Conservation (phyloP, 2,113 vertebrate species). For the Scartelaos histophorus region DNA sequence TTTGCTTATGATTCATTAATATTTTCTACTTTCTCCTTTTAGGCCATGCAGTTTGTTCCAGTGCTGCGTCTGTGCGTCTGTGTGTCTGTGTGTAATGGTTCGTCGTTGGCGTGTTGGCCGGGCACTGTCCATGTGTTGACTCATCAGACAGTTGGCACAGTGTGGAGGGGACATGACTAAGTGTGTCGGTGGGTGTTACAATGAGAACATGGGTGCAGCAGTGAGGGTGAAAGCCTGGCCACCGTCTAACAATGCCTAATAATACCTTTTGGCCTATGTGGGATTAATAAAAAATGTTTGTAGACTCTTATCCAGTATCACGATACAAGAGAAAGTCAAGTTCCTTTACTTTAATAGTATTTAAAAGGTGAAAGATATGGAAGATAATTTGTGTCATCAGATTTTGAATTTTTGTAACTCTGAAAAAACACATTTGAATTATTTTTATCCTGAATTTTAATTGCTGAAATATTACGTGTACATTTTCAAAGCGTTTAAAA, state of each 20-base stretch:
- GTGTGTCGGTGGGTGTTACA: conserved; percentile 40
- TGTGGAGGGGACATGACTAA: conserved; percentile 28
- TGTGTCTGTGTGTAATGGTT: conserved; percentile 12
- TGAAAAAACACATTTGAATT: no score
- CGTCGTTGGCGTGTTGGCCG: conserved; percentile 29
- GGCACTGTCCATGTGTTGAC: conserved; percentile 41
- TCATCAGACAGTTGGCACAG: conserved; percentile 43
- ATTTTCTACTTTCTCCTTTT: background rate
- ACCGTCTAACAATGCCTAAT: background rate
- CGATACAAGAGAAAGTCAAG: no score
- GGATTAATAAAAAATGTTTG: no score
- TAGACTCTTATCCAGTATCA: no score
- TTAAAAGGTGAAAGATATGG: no score
- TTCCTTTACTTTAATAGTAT: no score
- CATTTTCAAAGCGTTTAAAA: no score
- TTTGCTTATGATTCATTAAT: background rate
- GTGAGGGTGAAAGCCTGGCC: conserved; percentile 19
- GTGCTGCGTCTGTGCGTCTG: background rate
- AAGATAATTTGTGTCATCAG: no score
- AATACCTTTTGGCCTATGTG: background rate
- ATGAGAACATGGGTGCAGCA: conserved; percentile 44
- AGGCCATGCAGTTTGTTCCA: background rate
- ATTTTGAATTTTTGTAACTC: no score
- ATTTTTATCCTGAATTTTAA: no score
- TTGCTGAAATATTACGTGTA: no score